Conservation (phyloP, 2,113 vertebrate genomes). For the Nothobranchius furzeri region DNA sequence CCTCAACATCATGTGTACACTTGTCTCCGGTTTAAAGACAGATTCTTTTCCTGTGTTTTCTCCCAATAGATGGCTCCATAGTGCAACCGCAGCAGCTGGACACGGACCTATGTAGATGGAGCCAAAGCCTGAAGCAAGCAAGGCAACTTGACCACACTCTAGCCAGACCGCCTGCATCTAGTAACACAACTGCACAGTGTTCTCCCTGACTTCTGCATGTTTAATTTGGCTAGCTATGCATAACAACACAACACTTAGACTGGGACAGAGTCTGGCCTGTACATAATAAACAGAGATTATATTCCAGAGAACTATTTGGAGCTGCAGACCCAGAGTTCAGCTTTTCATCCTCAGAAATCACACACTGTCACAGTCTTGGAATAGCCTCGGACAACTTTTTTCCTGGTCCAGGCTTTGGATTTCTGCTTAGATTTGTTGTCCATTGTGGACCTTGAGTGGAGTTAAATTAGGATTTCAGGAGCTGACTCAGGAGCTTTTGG, state of each 20-base stretch:
- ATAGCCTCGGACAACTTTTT: constrained; percentile 27
- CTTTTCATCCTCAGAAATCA: constrained; percentile 23
- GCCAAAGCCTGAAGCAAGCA: constrained; percentile 66
- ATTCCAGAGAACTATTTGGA: constrained; percentile 46
- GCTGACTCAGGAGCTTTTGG: background rate
- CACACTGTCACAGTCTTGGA: constrained; percentile 41
- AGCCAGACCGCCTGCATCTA: constrained; percentile 56
- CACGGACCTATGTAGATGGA: constrained; percentile 69
- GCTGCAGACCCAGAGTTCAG: constrained; percentile 16
- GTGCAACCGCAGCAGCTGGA: constrained; percentile 70
- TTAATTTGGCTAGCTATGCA: constrained; percentile 66
- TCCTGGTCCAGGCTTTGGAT: constrained; percentile 19
- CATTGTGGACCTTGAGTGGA: constrained; percentile 12
- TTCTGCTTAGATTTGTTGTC: background rate
- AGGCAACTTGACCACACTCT: constrained; percentile 69
- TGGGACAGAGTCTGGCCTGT: constrained; percentile 51
- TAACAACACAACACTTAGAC: constrained; percentile 54
- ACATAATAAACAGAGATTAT: constrained; percentile 63
- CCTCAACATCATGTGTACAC: constrained; percentile 44
- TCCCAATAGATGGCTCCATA: constrained; percentile 65
- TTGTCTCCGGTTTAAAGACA: constrained; percentile 55
- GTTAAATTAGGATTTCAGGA: constrained; percentile 29
- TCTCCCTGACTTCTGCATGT: constrained; percentile 62
- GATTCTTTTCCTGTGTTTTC: constrained; percentile 47
- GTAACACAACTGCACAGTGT: constrained; percentile 72